Evolutionary conservation across 2,888 invertebrate genomes (phyloP), one percentile per base, ranked within the genome.

Genomic region (Chloroclystis v-ata): DNA sequence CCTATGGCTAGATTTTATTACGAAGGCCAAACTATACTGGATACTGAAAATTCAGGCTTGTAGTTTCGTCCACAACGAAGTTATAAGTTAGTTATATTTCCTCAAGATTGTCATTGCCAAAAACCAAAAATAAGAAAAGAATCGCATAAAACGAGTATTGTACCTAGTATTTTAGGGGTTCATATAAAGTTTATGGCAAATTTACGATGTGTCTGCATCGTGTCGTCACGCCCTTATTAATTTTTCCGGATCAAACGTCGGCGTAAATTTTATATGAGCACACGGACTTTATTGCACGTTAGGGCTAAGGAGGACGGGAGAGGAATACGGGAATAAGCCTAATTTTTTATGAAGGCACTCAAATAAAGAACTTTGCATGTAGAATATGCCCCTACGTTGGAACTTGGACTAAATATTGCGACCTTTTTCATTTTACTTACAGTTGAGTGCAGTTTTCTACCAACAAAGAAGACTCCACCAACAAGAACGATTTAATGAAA

Each of bases 141-240:
- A 37, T 43, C 33, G 42, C 25, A 40, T 43, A 37, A 43, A 20
- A 8, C 35, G n/a, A 46, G 32, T 49, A 49, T 43, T 35, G 43
- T 69, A 70, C 67, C 71, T 66, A 20, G 20, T 57, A 55, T 67
- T 80, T 81, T 79, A 81, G 71, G 46, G 63, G 61, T 56, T 66
- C 67, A 65, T 75, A 71, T 75, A 76, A 74, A 67, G 69, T 76
- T 79, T 72, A 80, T 67, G 69, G 59, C 53, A 56, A 59, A 76
- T 81, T 82, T 78, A 81, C 63, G 72, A 66, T 61, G 61, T 72
- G 76, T 78, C 71, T 68, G 65, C 56, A 67, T 63, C 57, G 61
- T 67, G 66, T 60, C 52, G 55, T 54, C 68, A 57, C 52, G 55
- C 48, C 57, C 64, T 71, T 79, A 76, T 74, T 76, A 78, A 68